These are phyloP conservation scores for Melipona beecheii DNA, from an alignment of 2,888 invertebrate genomes.

Conservation along the genomic window DNA sequence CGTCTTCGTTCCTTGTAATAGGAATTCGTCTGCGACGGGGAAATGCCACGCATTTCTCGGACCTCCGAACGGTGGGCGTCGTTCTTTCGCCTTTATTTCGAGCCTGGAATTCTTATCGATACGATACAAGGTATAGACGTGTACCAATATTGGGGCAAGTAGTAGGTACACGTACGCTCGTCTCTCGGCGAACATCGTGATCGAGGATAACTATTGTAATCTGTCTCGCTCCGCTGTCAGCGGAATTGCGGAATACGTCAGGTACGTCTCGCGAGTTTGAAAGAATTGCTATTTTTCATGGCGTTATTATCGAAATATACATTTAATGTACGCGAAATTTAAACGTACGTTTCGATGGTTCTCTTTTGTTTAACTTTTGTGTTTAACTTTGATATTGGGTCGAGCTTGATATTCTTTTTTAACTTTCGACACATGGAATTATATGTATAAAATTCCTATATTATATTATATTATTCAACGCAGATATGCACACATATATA, in stretches of 20 bases:
- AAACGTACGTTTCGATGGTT: background rate
- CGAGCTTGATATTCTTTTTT: too few relatives aligned
- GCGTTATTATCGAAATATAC: too few relatives aligned
- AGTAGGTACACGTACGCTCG: background rate
- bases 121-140: background rate
- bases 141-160: too few relatives aligned
- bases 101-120: slow-evolving; percentile 63
- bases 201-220: slow-evolving; percentile 5
- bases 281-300: background rate
- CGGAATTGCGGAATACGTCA: background rate
- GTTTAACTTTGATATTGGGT: too few relatives aligned
- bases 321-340: background rate
- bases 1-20: slow-evolving; percentile 66
- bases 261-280: background rate
- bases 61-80: slow-evolving; percentile 46
- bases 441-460: too few relatives aligned
- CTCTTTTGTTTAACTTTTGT: background rate
- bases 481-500: background rate
- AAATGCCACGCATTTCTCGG: slow-evolving; percentile 70
- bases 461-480: too few relatives aligned
- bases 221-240: background rate
- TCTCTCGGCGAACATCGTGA: background rate
- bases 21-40: slow-evolving; percentile 72
- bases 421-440: too few relatives aligned
- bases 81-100: slow-evolving; percentile 70